phyloP scores from a whole-genome alignment of 2,888 invertebrate species.

The Neoascia interrupta region DNA sequence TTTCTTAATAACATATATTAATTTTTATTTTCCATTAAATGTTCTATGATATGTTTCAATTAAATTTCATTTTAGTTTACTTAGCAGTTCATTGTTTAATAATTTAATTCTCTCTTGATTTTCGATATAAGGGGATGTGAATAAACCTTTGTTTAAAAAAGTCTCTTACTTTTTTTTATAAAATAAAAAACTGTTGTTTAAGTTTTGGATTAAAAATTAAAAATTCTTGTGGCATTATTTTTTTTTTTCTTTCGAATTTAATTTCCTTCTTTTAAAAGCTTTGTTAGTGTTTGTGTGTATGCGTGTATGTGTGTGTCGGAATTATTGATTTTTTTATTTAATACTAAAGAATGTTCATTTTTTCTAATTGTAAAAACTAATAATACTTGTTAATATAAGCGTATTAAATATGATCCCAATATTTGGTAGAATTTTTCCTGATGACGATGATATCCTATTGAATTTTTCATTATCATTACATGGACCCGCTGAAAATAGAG shows the following conservation, averaged over 20 bases:
- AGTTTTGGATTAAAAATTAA: too few species aligned
- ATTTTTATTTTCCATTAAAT: slow-evolving; percentile 18
- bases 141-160: too few species aligned
- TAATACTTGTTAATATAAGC: slow-evolving; percentile 63
- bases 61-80: slow-evolving; percentile 48
- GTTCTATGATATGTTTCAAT: slow-evolving; percentile 56
- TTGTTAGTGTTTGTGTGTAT: slow-evolving; percentile 43
- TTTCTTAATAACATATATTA: slow-evolving; percentile 41
- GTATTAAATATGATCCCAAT: slow-evolving; percentile 60
- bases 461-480: slow-evolving; percentile 64
- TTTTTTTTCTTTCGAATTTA: background rate
- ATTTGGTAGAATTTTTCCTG: slow-evolving; percentile 42
- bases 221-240: too few species aligned
- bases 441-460: slow-evolving; percentile 69
- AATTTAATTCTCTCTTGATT: too few species aligned
- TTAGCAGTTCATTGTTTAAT: too few species aligned
- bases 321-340: slow-evolving; percentile 47
- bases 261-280: background rate
- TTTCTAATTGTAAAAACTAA: slow-evolving; percentile 58
- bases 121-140: too few species aligned
- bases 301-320: slow-evolving; percentile 17
- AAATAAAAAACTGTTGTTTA: too few species aligned
- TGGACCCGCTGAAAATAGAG: slow-evolving; percentile 53
- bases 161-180: too few species aligned
- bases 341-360: slow-evolving; percentile 16